Evolutionary conservation across 2,797 vertebrate genomes (phyloP), one percentile per base, ranked within the genome.

Genomic region (Aldrovandia affinis): DNA sequence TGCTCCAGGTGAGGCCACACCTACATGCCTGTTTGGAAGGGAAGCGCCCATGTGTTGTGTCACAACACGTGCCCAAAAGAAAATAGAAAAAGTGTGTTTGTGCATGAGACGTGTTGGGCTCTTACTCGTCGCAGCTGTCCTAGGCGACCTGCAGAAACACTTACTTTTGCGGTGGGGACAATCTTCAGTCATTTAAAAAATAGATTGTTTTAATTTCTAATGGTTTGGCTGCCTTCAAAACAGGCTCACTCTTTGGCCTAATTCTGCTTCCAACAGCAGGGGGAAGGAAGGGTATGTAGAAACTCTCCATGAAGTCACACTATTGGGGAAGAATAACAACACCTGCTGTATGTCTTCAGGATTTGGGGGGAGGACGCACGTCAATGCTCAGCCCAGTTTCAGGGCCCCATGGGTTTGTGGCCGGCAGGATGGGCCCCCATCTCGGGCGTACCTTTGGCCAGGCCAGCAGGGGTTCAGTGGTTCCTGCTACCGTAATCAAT

Each of bases 401-500:
- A 25, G 73, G 20, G 22, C 22, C 22, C 86, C 88, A 84, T 86
- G 87, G 91, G 90, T 92, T 92, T 91, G 91, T 91, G 92, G 92
- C 91, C 83, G 81, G 88, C 91, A 90, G 92, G 90, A 91, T 90
- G 83, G 91, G 89, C 91, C 92, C 82, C 52, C 59, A 82, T 63
- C 73, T 82, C 82, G 44, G 73, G 77, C 47, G 80, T 70, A 84
- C 91, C 94, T 93, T 86, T 90, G 92, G 91, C 91, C 91, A 84
- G 83, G 81, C 85, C 59, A 82, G 90, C 86, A 89, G 89, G 90
- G 22, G 92, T 91, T 80, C 85, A 90, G 90, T 89, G 82, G 84
- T 83, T 80, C 83, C 87, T 91, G 91, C 91, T 91, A 93, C 78
- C 84, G 89, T 89, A 90, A 94, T 95, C 94, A 95, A 94, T 95